Evolutionary conservation across 1,140 invertebrate genomes (phyloP), one percentile per base, ranked within the genome.

Genomic region (Telenomus remus): DNA sequence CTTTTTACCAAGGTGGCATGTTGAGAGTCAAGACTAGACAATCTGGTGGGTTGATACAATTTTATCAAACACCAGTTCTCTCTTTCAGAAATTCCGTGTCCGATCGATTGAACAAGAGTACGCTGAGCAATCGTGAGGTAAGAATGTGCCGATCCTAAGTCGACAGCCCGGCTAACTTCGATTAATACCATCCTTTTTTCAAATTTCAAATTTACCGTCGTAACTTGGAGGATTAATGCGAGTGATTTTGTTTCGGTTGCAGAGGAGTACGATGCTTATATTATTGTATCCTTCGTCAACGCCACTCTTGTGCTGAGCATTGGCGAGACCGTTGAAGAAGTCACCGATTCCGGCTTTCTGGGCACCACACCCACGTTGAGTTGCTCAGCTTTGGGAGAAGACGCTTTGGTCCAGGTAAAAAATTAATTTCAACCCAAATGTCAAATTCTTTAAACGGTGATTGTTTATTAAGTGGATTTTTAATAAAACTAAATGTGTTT

Each of bases 231-330:
- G 6, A 39, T 2, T 39, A 9, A 39, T 9, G 37, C 14, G 47
- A 47, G 44, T 63, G 77, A 79, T 82, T 83, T 89, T 85, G 87
- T 91, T 89, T 91, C 89, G 89, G 88, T 94, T 94, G 71, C 92
- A 98, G 97, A 98, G 90, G 95, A 97, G 86, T 99, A 92, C 92
- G 98, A 99, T 93, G 96, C 98, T 44, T 99, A 99, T 90, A 99
- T 99, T 90, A 98, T 99, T 87, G 98, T 99, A 72, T 99, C 98
- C 44, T 99, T 99, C 93, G 95, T 99, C 39, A 99, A 99, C 89
- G 98, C 98, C 64, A 99, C 98, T 19, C 91, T 99, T 75, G 98
- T 99, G 63, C 91, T 99, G 75, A 98, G 97, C 74, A 99, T 99
- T 86, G 98, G 98, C 74, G 98, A 99, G 88, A 99, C 98, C 71